Percentiles rank a stretch among this genome's conserved stretches.
phyloP scores from a whole-genome alignment of 2,113 vertebrate genomes.

The Oncorhynchus tshawytscha region DNA sequence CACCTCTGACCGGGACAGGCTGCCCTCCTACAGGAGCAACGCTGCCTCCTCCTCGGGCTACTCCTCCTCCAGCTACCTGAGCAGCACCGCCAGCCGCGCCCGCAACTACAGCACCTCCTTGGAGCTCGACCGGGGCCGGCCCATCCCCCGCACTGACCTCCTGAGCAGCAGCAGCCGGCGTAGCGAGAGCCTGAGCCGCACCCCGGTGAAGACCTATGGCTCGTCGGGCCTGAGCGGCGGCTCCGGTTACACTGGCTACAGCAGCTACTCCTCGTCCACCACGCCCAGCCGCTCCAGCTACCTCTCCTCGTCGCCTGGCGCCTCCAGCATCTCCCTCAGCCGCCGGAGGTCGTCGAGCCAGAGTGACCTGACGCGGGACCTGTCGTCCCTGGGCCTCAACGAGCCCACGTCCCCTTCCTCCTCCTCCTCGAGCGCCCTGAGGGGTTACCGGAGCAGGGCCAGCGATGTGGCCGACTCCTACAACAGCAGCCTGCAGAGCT shows the following conservation, averaged over 20 bases:
- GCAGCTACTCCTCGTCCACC: conserved; percentile 38
- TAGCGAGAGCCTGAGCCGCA: conserved; percentile 80
- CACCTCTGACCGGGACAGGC: conserved; percentile 77
- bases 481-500: conserved; percentile 35
- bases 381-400: conserved; percentile 78
- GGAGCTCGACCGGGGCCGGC: conserved; percentile 73
- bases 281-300: conserved; percentile 62
- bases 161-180: conserved; percentile 69
- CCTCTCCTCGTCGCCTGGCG: conserved; percentile 71
- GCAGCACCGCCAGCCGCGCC: conserved; percentile 61
- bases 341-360: conserved; percentile 88
- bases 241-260: conserved; percentile 65
- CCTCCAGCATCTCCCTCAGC: conserved; percentile 70
- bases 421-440: conserved; percentile 58
- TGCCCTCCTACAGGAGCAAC: conserved; percentile 65
- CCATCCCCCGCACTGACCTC: conserved; percentile 79
- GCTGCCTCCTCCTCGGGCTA: conserved; percentile 71
- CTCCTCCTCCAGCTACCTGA: conserved; percentile 73
- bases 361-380: conserved; percentile 84
- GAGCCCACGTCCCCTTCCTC: conserved; percentile 65
- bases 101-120: conserved; percentile 77
- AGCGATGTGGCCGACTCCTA: conserved; percentile 63
- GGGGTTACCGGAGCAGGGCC: conserved; percentile 62
- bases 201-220: conserved; percentile 64
- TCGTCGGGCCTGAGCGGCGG: conserved; percentile 75